A percentile compares a stretch with the other conserved stretches of the same genome.
These are phyloP conservation scores for Pseudachorutes palmiensis DNA, from an alignment of 1,140 invertebrate genomes.

Conservation along the genomic window DNA sequence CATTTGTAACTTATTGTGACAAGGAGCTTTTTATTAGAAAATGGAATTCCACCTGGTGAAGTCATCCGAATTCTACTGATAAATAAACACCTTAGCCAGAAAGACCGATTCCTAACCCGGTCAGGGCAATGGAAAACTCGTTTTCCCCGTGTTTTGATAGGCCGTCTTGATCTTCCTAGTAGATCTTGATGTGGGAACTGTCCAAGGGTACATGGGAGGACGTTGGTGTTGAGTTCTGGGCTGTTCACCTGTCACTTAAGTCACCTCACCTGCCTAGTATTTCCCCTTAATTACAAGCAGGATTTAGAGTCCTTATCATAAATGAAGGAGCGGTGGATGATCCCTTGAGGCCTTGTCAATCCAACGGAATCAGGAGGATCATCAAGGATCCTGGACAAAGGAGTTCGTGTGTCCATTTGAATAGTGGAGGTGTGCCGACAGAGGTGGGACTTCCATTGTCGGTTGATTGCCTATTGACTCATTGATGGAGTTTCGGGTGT, in stretches of 20 bases:
- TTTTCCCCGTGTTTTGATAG: not conserved
- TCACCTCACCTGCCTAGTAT: constrained; percentile 13
- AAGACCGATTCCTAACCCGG: not conserved
- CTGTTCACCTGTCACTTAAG: constrained; percentile 7
- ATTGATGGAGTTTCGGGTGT: not conserved
- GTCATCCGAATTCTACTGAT: not conserved
- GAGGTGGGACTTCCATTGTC: too few relatives aligned
- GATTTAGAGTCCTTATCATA: not conserved
- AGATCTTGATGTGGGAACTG: not conserved
- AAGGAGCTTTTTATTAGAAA: not conserved
- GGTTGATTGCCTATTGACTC: not conserved
- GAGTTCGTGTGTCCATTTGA: too few relatives aligned
- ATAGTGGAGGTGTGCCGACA: too few relatives aligned
- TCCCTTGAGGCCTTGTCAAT: not conserved
- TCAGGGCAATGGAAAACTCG: not conserved
- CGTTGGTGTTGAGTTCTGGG: not conserved
- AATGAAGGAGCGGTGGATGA: not conserved
- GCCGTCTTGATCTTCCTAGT: not conserved
- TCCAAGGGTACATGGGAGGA: not conserved
- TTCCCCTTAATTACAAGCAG: not conserved
- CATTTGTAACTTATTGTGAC: constrained; percentile 6
- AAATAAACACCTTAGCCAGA: constrained; percentile 1
- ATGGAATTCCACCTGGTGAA: constrained; percentile 5
- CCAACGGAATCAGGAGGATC: not conserved
- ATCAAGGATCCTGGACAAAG: too few relatives aligned